Percentiles rank a stretch among this genome's conserved stretches.
These are phyloP conservation scores for Saturnia pavonia DNA, from an alignment of 2,888 invertebrate genomes.

Conservation along the genomic window DNA sequence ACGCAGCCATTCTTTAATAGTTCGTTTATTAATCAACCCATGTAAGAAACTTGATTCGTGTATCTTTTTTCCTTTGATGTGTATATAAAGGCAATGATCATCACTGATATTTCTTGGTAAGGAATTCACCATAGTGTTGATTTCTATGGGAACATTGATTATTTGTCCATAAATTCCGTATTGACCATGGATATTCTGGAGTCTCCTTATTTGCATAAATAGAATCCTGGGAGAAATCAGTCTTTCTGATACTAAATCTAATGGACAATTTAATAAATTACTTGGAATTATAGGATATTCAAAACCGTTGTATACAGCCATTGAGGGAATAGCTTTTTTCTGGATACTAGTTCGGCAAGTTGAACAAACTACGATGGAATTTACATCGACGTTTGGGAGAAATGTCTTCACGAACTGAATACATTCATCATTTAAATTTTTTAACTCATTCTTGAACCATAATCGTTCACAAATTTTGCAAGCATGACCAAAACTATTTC, in stretches of 20 bases:
- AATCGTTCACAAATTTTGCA: conserved; percentile 34
- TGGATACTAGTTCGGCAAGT: not conserved
- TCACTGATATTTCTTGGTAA: conserved; percentile 2
- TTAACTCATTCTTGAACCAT: conserved; percentile 33
- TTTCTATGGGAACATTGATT: not conserved
- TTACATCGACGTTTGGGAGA: conserved; percentile 17
- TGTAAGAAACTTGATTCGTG: not conserved
- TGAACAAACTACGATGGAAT: not conserved
- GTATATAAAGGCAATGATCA: not conserved
- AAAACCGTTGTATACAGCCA: conserved; percentile 37
- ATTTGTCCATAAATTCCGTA: not conserved
- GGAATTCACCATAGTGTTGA: not conserved
- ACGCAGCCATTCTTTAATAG: not conserved
- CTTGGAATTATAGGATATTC: conserved; percentile 37
- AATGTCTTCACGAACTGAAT: conserved; percentile 30
- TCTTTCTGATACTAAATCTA: conserved; percentile 35
- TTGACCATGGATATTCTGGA: conserved; percentile 21
- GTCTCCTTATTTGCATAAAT: conserved; percentile 42
- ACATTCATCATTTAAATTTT: conserved; percentile 22
- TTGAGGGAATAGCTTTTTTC: conserved; percentile 16
- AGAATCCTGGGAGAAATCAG: conserved; percentile 41
- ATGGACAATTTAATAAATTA: conserved; percentile 30
- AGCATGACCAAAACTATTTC: conserved; percentile 30
- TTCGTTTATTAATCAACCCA: not conserved
- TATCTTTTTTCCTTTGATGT: not conserved